phyloP scores from a whole-genome alignment of 2,888 invertebrate species.

The Drosophila neoperkinsi region DNA sequence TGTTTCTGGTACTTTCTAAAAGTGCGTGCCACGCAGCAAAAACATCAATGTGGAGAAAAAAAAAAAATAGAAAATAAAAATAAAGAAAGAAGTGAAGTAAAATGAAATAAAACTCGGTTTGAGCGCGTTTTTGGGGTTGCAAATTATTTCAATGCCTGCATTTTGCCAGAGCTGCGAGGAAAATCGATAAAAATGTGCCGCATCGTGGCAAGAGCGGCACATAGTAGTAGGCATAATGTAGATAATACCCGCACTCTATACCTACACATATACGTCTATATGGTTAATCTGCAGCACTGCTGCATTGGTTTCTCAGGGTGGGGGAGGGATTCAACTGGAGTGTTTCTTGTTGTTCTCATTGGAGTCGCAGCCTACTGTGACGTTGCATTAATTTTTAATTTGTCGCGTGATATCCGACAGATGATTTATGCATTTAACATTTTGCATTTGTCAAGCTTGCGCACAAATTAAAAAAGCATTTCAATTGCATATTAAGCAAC shows the following conservation, averaged over 20 bases:
- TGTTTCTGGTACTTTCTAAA: conserved; percentile 64
- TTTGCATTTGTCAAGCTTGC: conserved; percentile 32
- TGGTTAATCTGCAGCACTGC: conserved; percentile 41
- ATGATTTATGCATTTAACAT: conserved; percentile 68
- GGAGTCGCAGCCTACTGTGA: conserved; percentile 16
- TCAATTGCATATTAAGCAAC: conserved; percentile 39
- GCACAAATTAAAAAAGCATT: conserved; percentile 68
- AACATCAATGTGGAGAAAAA: conserved; percentile 14
- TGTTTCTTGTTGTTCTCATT: not conserved
- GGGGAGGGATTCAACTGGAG: not conserved
- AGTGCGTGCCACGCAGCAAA: conserved; percentile 66
- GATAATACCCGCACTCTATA: conserved; percentile 40
- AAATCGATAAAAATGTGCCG: conserved; percentile 76
- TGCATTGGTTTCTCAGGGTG: conserved; percentile 26
- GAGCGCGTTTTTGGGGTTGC: conserved; percentile 70
- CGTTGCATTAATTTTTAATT: conserved; percentile 72
- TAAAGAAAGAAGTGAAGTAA: conserved; percentile 31
- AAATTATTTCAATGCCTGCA: conserved; percentile 67
- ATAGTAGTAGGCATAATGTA: conserved; percentile 10
- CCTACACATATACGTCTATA: not conserved
- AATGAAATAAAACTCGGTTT: conserved; percentile 50
- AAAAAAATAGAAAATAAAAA: conserved; percentile 26
- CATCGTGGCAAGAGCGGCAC: conserved; percentile 17
- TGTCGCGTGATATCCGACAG: conserved; percentile 48
- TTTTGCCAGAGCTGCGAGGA: conserved; percentile 50